Evolutionary conservation across 92 coral and sea anemone species (phyloP).

Genomic region (Porites divaricata): DNA sequence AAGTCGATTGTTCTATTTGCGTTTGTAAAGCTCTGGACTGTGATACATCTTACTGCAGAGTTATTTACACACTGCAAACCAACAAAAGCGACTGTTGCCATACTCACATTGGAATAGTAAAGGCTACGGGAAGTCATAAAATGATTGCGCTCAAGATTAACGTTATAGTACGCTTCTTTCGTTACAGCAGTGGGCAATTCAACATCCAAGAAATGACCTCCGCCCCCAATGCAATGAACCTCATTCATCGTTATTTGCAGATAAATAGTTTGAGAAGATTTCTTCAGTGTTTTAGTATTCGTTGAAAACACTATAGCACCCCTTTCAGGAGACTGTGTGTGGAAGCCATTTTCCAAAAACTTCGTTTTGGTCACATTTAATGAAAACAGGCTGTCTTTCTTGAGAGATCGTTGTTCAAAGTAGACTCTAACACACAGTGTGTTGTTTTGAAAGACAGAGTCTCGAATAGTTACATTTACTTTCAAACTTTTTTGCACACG

Average conservation of each 20-base stretch:
- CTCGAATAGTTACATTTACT: constrained; percentile 4
- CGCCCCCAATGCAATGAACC: background rate
- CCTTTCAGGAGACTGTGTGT: background rate
- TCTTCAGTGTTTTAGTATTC: background rate
- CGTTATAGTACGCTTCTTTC: background rate
- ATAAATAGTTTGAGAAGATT: background rate
- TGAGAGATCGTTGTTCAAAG: background rate
- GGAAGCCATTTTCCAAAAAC: constrained; percentile 1
- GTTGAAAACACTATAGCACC: constrained; percentile 4
- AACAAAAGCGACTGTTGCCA: background rate
- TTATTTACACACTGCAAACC: constrained; percentile 19
- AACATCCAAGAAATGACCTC: constrained; percentile 1
- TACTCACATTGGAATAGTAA: constrained; percentile 12
- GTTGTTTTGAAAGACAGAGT: constrained; percentile 16
- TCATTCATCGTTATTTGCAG: background rate
- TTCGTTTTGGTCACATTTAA: background rate
- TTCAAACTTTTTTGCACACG: background rate
- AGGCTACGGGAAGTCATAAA: background rate
- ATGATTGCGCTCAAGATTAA: background rate
- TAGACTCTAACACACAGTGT: constrained; percentile 1
- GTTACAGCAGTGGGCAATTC: constrained; percentile 25
- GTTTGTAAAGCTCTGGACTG: background rate
- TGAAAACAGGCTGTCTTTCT: background rate
- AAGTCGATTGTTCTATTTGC: background rate
- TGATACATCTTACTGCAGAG: background rate